Conservation (phyloP, 2,888 invertebrate species). For the Trisateles emortualis region DNA sequence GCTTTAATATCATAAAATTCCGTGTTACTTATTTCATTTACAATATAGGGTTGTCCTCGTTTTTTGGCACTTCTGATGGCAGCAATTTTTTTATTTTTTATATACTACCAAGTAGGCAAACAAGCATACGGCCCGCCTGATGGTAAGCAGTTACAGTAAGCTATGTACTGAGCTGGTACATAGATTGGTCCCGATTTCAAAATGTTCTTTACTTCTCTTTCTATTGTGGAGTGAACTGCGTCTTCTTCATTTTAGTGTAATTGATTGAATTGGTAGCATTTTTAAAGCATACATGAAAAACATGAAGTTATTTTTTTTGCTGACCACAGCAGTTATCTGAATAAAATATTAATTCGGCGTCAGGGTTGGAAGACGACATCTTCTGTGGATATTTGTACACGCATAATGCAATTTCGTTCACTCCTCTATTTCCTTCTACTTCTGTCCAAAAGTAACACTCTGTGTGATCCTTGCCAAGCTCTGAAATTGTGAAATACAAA, state of each 20-base stretch:
- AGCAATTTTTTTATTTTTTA: too few species aligned
- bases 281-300: constrained; percentile 16
- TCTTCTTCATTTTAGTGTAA: constrained; percentile 36
- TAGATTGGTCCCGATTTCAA: constrained; percentile 22
- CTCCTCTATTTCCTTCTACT: constrained; percentile 15
- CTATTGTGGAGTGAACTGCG: constrained; percentile 24
- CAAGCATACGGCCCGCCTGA: too few species aligned
- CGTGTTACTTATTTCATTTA: constrained; percentile 23
- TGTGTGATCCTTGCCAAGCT: background rate
- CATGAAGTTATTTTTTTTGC: constrained; percentile 21
- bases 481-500: constrained; percentile 8
- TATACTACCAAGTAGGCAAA: too few species aligned
- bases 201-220: constrained; percentile 7
- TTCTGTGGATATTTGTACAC: constrained; percentile 17
- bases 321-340: constrained; percentile 18
- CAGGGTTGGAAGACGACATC: constrained; percentile 8
- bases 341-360: constrained; percentile 13
- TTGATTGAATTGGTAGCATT: constrained; percentile 17
- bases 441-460: constrained; percentile 30
- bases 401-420: constrained; percentile 23
- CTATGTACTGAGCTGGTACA: constrained; percentile 21
- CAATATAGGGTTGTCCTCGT: constrained; percentile 21
- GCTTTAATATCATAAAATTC: constrained; percentile 27
- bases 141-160: too few species aligned
- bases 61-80: constrained; percentile 23